Evolutionary conservation across 2,797 vertebrate species (phyloP).

Genomic region (Chlorospingus semifuscus): DNA sequence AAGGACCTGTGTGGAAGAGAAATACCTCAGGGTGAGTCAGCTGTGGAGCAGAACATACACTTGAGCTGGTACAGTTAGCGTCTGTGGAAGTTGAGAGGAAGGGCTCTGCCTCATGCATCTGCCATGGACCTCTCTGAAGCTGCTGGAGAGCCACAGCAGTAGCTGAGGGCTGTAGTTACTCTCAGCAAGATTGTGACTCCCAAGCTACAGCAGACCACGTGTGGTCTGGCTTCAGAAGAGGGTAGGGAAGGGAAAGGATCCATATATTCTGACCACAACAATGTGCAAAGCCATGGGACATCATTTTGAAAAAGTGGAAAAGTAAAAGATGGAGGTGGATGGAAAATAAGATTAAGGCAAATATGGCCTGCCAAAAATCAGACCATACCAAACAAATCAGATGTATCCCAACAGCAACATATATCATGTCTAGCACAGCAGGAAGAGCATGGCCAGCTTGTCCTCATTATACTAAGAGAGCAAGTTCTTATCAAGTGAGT

Average conservation of each 20-base stretch:
- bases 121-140: neutral
- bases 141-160: neutral
- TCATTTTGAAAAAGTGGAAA: neutral
- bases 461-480: neutral
- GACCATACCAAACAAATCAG: neutral
- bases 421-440: neutral
- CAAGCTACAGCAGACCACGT: neutral
- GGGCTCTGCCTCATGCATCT: neutral
- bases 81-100: neutral
- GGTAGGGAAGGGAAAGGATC: neutral
- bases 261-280: neutral
- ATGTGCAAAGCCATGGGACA: neutral
- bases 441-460: neutral
- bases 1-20: neutral
- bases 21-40: neutral
- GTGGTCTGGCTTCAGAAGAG: neutral
- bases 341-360: neutral
- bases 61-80: neutral
- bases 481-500: neutral
- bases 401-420: neutral
- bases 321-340: neutral
- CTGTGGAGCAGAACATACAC: neutral
- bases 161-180: neutral
- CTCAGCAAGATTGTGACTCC: neutral
- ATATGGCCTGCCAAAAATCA: neutral